Evolutionary conservation across 2,888 invertebrate genomes (phyloP).

Genomic region (Limenitis camilla): DNA sequence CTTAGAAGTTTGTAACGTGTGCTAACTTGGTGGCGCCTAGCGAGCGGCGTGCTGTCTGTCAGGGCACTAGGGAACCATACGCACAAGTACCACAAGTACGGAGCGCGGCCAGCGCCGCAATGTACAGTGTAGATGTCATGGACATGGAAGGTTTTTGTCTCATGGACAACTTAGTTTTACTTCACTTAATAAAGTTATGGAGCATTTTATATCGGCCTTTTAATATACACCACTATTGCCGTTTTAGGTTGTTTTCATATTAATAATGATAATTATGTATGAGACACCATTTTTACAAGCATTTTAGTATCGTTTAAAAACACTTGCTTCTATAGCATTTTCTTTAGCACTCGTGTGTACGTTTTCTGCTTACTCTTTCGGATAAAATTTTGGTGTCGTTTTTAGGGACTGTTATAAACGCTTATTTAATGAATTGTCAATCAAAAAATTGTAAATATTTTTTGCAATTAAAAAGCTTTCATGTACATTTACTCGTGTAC

Average conservation of each 20-base stretch:
- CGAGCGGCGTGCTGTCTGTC: too few species aligned
- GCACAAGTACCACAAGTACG: slow-evolving; percentile 28
- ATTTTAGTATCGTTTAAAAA: slow-evolving; percentile 1
- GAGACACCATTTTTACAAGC: not conserved
- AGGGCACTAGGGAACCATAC: slow-evolving; percentile 21
- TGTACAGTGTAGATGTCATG: slow-evolving; percentile 58
- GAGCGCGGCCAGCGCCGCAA: slow-evolving; percentile 31
- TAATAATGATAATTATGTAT: not conserved
- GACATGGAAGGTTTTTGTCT: slow-evolving; percentile 46
- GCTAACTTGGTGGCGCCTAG: too few species aligned
- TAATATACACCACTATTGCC: slow-evolving; percentile 7
- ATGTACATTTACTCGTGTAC: slow-evolving; percentile 48
- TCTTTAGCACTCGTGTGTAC: slow-evolving; percentile 16
- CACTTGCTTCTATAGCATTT: slow-evolving; percentile 22
- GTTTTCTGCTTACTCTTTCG: slow-evolving; percentile 28
- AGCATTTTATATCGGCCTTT: slow-evolving; percentile 30
- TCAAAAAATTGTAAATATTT: slow-evolving; percentile 66
- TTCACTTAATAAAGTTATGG: slow-evolving; percentile 42
- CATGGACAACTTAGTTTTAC: slow-evolving; percentile 46
- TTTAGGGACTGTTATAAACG: slow-evolving; percentile 52
- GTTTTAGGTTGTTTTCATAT: slow-evolving; percentile 9
- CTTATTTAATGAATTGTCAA: slow-evolving; percentile 54
- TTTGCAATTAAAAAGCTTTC: slow-evolving; percentile 62
- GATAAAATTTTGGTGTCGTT: slow-evolving; percentile 39
- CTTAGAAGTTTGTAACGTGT: too few species aligned